Evolutionary conservation across 2,888 invertebrate genomes (phyloP).

Genomic region (Chrysolina oricalcia): DNA sequence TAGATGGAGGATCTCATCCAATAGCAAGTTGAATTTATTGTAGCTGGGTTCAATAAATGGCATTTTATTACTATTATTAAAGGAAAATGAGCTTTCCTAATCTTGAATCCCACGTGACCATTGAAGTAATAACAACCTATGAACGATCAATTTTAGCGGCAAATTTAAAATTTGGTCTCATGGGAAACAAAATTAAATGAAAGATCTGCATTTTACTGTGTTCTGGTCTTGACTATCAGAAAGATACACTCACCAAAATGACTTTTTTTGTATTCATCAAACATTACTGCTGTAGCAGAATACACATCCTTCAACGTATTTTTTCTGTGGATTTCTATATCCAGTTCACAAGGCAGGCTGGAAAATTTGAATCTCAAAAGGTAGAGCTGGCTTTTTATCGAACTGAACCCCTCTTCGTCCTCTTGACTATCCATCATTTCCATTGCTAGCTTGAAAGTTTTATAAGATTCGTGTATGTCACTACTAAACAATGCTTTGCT

Average conservation of each 20-base stretch:
- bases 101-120: no score
- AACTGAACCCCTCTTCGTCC: conserved; percentile 42
- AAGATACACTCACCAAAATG: conserved; percentile 36
- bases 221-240: no score
- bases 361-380: conserved; percentile 53
- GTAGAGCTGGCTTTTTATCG: conserved; percentile 53
- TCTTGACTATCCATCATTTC: conserved; percentile 41
- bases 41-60: no score
- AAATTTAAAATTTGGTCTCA: background rate
- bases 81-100: no score
- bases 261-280: conserved; percentile 35
- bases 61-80: no score
- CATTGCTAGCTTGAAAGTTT: conserved; percentile 55
- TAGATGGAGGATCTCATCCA: no score
- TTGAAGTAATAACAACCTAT: no score
- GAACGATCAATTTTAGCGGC: no score
- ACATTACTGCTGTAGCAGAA: conserved; percentile 46
- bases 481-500: conserved; percentile 50
- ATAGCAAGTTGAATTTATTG: no score
- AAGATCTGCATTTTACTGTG: no score
- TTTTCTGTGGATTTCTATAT: conserved; percentile 38
- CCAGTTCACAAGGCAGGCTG: conserved; percentile 42
- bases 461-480: conserved; percentile 49
- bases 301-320: conserved; percentile 48
- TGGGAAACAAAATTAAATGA: background rate